Percentiles rank a stretch among this genome's conserved stretches.
These are phyloP conservation scores for Artemia franciscana DNA, from an alignment of 1,140 invertebrate species.

Conservation along the genomic window DNA sequence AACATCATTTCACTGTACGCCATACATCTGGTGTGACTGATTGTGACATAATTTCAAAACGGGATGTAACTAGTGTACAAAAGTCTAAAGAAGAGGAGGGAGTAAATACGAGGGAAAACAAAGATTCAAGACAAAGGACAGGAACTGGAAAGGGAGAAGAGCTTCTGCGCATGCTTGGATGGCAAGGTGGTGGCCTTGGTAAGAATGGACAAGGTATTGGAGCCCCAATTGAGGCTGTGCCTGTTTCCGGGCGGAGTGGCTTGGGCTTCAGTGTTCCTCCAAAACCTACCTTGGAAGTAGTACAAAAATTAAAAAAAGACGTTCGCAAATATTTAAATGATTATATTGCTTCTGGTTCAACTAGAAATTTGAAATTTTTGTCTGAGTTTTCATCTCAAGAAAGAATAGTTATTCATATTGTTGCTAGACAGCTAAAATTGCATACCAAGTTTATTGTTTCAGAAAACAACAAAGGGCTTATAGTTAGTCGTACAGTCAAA, in stretches of 20 bases:
- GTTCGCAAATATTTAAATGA: background rate
- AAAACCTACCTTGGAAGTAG: background rate
- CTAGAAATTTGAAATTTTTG: background rate
- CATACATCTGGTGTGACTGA: no score
- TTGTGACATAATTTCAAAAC: no score
- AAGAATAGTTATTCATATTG: background rate
- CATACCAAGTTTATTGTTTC: background rate
- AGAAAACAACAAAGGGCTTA: background rate
- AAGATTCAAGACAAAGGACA: background rate
- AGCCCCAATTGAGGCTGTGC: conserved; percentile 18
- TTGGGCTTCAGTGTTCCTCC: background rate
- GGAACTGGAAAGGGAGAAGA: background rate
- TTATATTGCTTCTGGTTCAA: background rate
- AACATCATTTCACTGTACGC: background rate
- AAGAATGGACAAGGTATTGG: conserved; percentile 19
- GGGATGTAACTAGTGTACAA: no score
- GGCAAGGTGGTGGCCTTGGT: conserved; percentile 21
- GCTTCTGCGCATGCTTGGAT: conserved; percentile 22
- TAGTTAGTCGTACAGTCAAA: background rate
- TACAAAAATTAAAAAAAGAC: background rate
- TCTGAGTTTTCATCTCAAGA: background rate
- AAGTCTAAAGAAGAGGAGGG: no score
- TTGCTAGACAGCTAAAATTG: background rate
- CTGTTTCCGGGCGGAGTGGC: conserved; percentile 1
- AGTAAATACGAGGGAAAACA: no score